Conservation (phyloP, 2,113 vertebrate genomes). For the Crotalus helleri region DNA sequence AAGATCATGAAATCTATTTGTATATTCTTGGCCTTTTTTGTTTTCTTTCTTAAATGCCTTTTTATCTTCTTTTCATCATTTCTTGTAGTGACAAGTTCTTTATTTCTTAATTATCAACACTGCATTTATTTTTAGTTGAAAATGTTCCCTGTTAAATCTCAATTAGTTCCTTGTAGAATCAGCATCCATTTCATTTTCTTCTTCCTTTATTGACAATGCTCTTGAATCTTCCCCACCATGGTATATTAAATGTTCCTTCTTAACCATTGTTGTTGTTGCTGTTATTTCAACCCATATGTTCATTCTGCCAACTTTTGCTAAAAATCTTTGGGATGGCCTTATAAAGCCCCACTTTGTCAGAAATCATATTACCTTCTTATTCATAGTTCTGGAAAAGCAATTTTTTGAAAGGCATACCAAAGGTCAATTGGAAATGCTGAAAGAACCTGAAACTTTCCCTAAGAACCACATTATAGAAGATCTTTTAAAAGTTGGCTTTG, state of each 20-base stretch:
- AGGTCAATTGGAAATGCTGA: neutral
- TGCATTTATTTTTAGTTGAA: slow-evolving; percentile 18
- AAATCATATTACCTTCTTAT: neutral
- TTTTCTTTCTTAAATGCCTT: neutral
- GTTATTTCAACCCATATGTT: neutral
- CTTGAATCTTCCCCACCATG: neutral
- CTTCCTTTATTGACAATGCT: neutral
- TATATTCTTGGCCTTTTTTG: neutral
- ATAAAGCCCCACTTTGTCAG: neutral
- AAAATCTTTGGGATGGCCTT: neutral
- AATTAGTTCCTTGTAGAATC: slow-evolving; percentile 7
- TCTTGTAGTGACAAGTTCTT: neutral
- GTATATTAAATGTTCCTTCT: slow-evolving; percentile 24
- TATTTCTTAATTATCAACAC: neutral
- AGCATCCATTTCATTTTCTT: slow-evolving; percentile 20
- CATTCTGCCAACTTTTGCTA: neutral
- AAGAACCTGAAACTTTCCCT: neutral
- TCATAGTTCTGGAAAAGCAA: neutral
- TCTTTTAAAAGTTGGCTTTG: neutral
- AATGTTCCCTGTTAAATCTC: slow-evolving; percentile 4
- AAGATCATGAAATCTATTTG: neutral
- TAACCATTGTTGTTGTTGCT: neutral
- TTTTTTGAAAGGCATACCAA: neutral
- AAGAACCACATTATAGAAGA: neutral
- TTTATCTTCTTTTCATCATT: neutral